Conservation (phyloP, 2,888 invertebrate species). For the Asteroscopus sphinx region DNA sequence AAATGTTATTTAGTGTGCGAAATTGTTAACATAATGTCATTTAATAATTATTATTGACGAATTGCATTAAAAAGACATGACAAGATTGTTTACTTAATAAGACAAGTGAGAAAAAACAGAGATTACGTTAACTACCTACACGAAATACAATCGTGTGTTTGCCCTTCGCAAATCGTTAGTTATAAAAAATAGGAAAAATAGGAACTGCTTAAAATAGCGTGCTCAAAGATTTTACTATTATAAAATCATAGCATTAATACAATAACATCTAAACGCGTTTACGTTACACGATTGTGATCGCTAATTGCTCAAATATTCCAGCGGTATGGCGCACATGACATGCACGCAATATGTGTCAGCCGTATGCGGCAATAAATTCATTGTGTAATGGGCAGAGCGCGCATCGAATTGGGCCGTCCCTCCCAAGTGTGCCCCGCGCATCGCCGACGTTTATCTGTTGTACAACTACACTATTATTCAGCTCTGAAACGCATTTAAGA, state of each 20-base stretch:
- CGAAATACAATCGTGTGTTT: no score
- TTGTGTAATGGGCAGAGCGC: slow-evolving; percentile 84
- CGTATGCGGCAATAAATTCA: slow-evolving; percentile 86
- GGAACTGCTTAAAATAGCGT: background rate
- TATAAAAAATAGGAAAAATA: background rate
- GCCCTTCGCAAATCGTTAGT: no score
- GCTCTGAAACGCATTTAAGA: slow-evolving; percentile 77
- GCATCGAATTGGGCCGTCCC: slow-evolving; percentile 86
- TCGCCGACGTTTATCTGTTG: slow-evolving; percentile 69
- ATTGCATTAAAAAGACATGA: no score
- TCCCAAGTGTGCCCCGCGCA: slow-evolving; percentile 86
- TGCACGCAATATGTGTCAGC: slow-evolving; percentile 84
- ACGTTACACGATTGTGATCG: slow-evolving; percentile 46
- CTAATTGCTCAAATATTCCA: slow-evolving; percentile 76
- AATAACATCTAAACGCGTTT: slow-evolving; percentile 40
- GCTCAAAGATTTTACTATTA: slow-evolving; percentile 4
- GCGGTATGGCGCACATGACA: slow-evolving; percentile 71
- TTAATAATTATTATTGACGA: no score
- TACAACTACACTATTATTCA: slow-evolving; percentile 67
- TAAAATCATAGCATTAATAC: slow-evolving; percentile 29
- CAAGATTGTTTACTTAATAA: no score
- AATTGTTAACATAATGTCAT: no score
- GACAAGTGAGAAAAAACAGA: no score
- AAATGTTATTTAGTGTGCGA: no score
- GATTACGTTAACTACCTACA: no score